These are phyloP conservation scores for Petromus typicus DNA, from an alignment of 2,113 vertebrate genomes.

Conservation along the genomic window DNA sequence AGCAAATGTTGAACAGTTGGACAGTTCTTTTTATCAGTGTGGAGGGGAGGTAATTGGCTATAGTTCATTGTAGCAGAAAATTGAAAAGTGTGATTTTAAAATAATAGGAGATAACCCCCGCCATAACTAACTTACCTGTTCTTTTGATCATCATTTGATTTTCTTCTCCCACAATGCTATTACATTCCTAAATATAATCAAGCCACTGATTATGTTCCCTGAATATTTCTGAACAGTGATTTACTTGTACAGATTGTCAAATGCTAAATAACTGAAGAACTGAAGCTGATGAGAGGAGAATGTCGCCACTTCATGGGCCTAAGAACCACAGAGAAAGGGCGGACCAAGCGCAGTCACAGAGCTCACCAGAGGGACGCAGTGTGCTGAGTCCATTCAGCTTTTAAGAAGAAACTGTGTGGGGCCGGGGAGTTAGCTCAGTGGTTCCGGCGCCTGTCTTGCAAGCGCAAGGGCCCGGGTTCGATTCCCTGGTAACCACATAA, in stretches of 20 bases:
- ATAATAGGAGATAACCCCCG: conserved; percentile 55
- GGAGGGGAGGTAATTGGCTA: conserved; percentile 83
- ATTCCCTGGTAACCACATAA: too few relatives aligned
- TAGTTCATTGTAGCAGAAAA: conserved; percentile 76
- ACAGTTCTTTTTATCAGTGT: conserved; percentile 81
- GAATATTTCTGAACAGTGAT: conserved; percentile 73
- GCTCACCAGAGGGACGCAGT: neutral
- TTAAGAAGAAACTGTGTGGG: neutral
- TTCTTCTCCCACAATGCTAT: conserved; percentile 61
- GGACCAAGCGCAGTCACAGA: conserved; percentile 58
- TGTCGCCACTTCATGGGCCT: conserved; percentile 30
- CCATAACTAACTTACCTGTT: conserved; percentile 52
- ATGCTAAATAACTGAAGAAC: conserved; percentile 57
- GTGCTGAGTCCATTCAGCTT: neutral
- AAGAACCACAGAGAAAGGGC: conserved; percentile 55
- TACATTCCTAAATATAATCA: conserved; percentile 65
- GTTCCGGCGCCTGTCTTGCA: too few relatives aligned
- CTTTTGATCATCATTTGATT: conserved; percentile 60
- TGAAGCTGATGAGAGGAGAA: conserved; percentile 34
- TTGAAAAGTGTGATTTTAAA: conserved; percentile 76
- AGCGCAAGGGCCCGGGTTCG: too few relatives aligned
- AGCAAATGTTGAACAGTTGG: conserved; percentile 86
- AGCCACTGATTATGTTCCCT: conserved; percentile 64
- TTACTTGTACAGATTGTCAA: conserved; percentile 58
- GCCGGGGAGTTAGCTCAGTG: too few relatives aligned